Evolutionary conservation across 2,797 vertebrate genomes (phyloP), one percentile per base, ranked within the genome.

Genomic region (Clarias laeviceps): DNA sequence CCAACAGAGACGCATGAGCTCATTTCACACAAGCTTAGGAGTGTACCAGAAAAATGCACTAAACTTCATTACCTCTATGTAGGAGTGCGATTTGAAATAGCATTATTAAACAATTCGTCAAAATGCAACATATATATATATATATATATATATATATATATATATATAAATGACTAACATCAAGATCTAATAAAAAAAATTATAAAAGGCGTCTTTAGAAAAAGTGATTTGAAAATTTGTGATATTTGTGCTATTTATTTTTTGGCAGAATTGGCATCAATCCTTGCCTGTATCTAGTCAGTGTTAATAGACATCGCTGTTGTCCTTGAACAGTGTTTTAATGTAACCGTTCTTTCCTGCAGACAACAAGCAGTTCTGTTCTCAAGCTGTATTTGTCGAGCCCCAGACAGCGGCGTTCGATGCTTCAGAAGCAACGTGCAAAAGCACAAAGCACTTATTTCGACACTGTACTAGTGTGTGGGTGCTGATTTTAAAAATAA

Each of bases 31-130:
- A 37, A 56, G 27, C 74, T 57, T 83, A 14, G 11, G 8, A 81
- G 8, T 22, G 76, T 24, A 27, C 27, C 18, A 66, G 68, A 45
- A 66, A 62, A 87, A 84, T 11, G 61, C 14, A 34, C 8, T 59
- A 80, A 76, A 32, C 76, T 59, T 84, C 57, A 82, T 66, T 86
- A 80, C 37, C 18, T 57, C 40, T 3, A 74, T 57, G 64, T 62
- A 77, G n/a, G 54, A 69, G 17, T 20, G 82, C 18, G 73, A 62
- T 79, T 17, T 64, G 29, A 72, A 79, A 69, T 2, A 12, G 50
- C 61, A 27, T 81, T 87, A 87, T 84, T 76, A 84, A 84, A 80
- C 59, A 66, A 84, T 83, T 54, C 34, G 61, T 83, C 73, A 83
- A 83, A 72, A 72, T 70, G 65, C 54, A 22, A 65, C 11, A 45